Evolutionary conservation across 1,140 invertebrate genomes (phyloP), one percentile per base, ranked within the genome.

Genomic region (Drosophila punjabiensis): DNA sequence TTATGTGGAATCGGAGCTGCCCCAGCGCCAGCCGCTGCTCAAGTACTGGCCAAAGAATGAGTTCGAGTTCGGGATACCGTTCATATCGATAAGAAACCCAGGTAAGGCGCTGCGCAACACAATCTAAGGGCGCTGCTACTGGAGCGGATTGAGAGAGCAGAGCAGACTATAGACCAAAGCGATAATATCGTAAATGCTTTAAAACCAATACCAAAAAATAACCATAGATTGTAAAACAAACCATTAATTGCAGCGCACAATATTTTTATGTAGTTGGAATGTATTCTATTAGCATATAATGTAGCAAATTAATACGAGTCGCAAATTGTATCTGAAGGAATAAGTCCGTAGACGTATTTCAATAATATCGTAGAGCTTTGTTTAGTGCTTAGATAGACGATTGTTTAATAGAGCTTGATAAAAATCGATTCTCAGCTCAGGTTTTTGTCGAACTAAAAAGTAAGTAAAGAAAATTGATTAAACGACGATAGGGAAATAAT

Each of bases 41-140:
- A 95, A 94, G 79, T 97, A 96, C 90, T 97, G 96, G 96, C 96
- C 96, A 0, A 94, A 93, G 76, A 95, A 97, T 91, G 94, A 96
- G 68, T 96, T 96, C 91, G 96, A 96, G 93, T 94, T 96, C 55
- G 96, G 96, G n/a, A 95, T 96, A 82, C 96, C 96, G 2, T 96
- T 96, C 79, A 95, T 96, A 32, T 94, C 94, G 20, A 95, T 96
- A 39, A 94, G 94, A 92, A 94, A 95, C 92, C 95, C 95, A 32
- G 91, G 85, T 81, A 83, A 90, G 79, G 78, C 74, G 9, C 70
- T 86, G 53, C 82, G 88, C 33, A 91, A 76, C 76, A 82, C 81
- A 18, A 93, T 93, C 69, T 93, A 66, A 77, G 50, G 39, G 48
- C 47, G 37, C 48, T 33, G 37, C 50, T 28, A 16, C 63, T n/a